These are phyloP conservation scores for Zosterops lateralis DNA, from an alignment of 2,113 vertebrate species.

Conservation along the genomic window DNA sequence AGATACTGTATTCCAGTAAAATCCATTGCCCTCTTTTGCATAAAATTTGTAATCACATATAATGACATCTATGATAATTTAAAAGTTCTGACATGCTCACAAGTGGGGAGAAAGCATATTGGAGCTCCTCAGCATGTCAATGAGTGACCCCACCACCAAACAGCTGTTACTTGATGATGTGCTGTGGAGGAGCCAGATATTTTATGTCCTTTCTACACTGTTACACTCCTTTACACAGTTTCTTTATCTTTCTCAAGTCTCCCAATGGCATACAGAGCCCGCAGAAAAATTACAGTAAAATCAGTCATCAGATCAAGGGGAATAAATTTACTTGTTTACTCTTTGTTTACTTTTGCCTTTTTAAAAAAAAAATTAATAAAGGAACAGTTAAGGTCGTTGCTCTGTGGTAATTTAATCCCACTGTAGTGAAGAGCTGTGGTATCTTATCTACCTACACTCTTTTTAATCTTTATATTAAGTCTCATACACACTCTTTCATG, in stretches of 20 bases:
- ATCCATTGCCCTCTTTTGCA: not conserved
- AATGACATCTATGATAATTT: not conserved
- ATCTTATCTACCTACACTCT: not conserved
- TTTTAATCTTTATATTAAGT: not conserved
- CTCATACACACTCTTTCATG: not conserved
- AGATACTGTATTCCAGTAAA: not conserved
- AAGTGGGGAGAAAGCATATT: not conserved
- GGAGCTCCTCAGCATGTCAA: not conserved
- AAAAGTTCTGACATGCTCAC: not conserved
- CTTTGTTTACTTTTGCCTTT: not conserved
- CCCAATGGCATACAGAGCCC: not conserved
- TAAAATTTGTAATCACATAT: not conserved
- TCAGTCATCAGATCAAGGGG: not conserved
- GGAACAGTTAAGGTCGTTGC: not conserved
- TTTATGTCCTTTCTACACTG: not conserved
- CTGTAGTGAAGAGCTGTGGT: not conserved
- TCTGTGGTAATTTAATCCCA: not conserved
- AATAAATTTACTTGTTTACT: not conserved
- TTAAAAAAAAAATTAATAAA: not conserved
- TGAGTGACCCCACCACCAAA: not conserved
- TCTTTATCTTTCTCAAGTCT: not conserved
- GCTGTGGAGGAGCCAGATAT: not conserved
- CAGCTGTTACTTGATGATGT: not conserved
- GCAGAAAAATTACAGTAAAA: not conserved
- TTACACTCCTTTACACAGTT: not conserved